phyloP scores from a whole-genome alignment of 2,797 vertebrate genomes.

The Pseudochirops cupreus region DNA sequence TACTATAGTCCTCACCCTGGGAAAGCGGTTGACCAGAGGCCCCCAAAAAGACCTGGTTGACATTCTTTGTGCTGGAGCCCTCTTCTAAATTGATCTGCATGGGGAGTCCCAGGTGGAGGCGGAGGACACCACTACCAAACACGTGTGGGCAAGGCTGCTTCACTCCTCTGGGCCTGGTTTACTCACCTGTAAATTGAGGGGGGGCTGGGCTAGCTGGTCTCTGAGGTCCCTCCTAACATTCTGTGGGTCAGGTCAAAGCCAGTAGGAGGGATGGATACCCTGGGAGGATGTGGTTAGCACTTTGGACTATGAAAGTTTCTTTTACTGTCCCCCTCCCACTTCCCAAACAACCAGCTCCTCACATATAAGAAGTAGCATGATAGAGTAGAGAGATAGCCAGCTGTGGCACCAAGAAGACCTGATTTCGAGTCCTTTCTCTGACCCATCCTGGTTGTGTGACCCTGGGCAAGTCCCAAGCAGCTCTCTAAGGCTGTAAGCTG shows the following conservation, averaged over 20 bases:
- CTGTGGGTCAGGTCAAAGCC: not conserved
- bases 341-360: not conserved
- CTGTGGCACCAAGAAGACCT: not conserved
- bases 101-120: not conserved
- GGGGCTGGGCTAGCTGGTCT: not conserved
- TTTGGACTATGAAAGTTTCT: not conserved
- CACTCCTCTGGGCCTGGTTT: not conserved
- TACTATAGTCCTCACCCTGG: accelerated
- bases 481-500: not conserved
- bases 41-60: too few species aligned
- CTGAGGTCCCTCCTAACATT: not conserved
- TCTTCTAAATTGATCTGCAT: not conserved
- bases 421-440: not conserved
- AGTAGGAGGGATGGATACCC: not conserved
- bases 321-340: not conserved
- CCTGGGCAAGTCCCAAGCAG: not conserved
- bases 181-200: not conserved
- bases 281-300: not conserved
- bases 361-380: not conserved
- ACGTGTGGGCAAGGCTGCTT: not conserved
- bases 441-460: not conserved
- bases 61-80: not conserved
- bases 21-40: not conserved
- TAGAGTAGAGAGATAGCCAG: not conserved
- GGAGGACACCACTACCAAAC: not conserved